phyloP scores from a whole-genome alignment of 2,888 invertebrate species.

The Drosophila nigritarsus region DNA sequence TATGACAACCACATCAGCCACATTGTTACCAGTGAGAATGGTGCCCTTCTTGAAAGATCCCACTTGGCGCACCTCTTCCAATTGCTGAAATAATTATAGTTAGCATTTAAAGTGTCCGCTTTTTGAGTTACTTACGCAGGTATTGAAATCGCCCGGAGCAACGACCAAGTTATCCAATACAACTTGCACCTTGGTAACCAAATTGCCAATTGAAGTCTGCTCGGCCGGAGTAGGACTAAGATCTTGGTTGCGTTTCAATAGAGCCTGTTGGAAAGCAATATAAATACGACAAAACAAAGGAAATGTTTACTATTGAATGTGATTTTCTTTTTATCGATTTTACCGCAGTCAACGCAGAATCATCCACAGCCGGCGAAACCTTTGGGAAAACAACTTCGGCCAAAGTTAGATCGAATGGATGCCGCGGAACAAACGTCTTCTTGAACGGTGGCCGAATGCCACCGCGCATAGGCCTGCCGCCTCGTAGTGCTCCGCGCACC shows the following conservation, averaged over 20 bases:
- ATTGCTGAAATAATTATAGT: conserved; percentile 87
- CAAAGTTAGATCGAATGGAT: conserved; percentile 94
- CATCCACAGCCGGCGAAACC: conserved; percentile 92
- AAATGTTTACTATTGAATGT: neutral
- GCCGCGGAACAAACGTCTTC: conserved; percentile 89
- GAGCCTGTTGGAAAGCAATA: conserved; percentile 87
- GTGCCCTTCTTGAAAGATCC: conserved; percentile 99
- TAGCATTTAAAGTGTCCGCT: neutral
- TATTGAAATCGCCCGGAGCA: conserved; percentile 96
- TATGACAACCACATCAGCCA: conserved; percentile 98
- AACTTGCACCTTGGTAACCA: conserved; percentile 97
- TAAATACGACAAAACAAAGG: neutral
- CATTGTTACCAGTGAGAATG: conserved; percentile 97
- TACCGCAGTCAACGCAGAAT: conserved; percentile 93
- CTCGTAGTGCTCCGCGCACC: conserved; percentile 91
- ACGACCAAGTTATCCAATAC: conserved; percentile 97
- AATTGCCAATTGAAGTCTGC: conserved; percentile 95
- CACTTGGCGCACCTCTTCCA: conserved; percentile 97
- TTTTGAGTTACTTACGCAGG: conserved; percentile 91
- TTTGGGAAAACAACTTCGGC: conserved; percentile 95
- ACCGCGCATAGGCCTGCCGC: conserved; percentile 87
- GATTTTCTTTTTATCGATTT: conserved; percentile 47
- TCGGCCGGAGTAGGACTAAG: conserved; percentile 96
- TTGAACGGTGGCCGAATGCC: conserved; percentile 89
- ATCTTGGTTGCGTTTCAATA: conserved; percentile 96